phyloP scores from a whole-genome alignment of 2,113 vertebrate species.

The Pteropus alecto region DNA sequence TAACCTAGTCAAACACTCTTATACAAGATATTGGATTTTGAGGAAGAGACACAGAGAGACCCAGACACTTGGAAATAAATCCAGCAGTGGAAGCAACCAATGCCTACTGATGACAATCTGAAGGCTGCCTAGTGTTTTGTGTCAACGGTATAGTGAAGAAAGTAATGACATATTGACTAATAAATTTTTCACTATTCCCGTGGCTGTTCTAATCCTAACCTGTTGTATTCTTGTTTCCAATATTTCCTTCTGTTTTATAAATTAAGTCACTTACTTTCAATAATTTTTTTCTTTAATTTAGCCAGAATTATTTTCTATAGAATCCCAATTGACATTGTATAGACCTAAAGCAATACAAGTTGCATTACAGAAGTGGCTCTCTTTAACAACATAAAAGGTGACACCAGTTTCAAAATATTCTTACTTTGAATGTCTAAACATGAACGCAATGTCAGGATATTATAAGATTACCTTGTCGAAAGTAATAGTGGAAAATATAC shows the following conservation, averaged over 20 bases:
- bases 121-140: neutral
- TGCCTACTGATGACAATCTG: neutral
- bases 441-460: neutral
- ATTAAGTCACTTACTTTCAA: neutral
- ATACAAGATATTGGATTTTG: neutral
- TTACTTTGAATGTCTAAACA: neutral
- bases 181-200: neutral
- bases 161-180: neutral
- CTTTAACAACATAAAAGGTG: neutral
- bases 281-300: neutral
- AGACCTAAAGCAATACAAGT: neutral
- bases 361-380: neutral
- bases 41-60: neutral
- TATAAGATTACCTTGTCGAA: neutral
- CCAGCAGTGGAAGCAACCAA: neutral
- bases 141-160: neutral
- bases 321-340: neutral
- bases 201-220: neutral
- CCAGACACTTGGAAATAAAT: neutral
- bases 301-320: neutral
- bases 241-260: neutral
- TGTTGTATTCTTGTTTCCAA: neutral
- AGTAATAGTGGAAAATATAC: neutral
- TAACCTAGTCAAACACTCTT: neutral
- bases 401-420: neutral